phyloP scores from a whole-genome alignment of 30 jellyfish, hydroid and myxozoan species.

The Aurelia aurita complex sp. Pacific region DNA sequence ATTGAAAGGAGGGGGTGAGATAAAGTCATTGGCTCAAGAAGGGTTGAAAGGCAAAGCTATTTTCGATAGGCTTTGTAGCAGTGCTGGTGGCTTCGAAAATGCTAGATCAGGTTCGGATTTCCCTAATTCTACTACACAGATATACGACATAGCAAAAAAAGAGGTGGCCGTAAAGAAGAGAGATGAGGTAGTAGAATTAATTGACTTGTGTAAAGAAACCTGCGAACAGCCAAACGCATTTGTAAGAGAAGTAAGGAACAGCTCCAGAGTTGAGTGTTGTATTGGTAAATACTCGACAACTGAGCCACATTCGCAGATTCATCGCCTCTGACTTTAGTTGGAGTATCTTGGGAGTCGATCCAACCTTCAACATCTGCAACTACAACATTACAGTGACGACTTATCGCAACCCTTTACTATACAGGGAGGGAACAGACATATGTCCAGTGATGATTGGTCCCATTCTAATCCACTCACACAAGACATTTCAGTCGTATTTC shows the following conservation, averaged over 20 bases:
- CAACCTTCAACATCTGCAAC: slow-evolving; percentile 50
- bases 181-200: slow-evolving; percentile 33
- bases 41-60: slow-evolving; percentile 44
- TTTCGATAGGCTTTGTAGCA: neutral
- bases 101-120: slow-evolving; percentile 45
- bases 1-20: too few relatives aligned
- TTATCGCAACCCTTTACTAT: slow-evolving; percentile 35
- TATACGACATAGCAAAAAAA: slow-evolving; percentile 26
- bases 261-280: slow-evolving; percentile 58
- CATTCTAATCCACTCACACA: slow-evolving; percentile 43
- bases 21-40: slow-evolving; percentile 16
- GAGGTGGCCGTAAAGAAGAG: slow-evolving; percentile 3
- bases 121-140: slow-evolving; percentile 28
- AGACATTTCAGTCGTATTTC: slow-evolving; percentile 48
- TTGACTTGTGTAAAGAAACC: slow-evolving; percentile 22
- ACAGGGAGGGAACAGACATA: slow-evolving; percentile 1
- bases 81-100: slow-evolving; percentile 45
- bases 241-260: slow-evolving; percentile 49
- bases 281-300: slow-evolving; percentile 28
- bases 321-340: neutral
- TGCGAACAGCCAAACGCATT: slow-evolving; percentile 23
- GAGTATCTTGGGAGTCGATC: slow-evolving; percentile 52
- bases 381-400: slow-evolving; percentile 59
- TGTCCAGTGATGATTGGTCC: slow-evolving; percentile 64
- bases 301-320: slow-evolving; percentile 33